A percentile compares a stretch with the other conserved stretches of the same genome.
Evolutionary conservation across 2,797 vertebrate species (phyloP).

Genomic region (Gallirallus australis): DNA sequence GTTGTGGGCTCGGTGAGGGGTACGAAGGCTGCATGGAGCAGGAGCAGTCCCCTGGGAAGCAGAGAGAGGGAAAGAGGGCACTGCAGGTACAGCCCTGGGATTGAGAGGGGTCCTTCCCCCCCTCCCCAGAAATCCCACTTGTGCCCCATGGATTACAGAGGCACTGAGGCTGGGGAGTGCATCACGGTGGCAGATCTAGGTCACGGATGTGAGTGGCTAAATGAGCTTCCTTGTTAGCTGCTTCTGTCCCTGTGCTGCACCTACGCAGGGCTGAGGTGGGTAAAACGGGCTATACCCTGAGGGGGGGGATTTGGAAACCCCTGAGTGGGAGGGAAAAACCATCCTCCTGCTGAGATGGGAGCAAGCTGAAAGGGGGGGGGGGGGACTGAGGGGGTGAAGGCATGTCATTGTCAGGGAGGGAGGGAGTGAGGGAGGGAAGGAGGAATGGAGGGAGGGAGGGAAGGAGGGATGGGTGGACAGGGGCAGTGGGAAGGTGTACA

Average conservation of each 20-base stretch:
- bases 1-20: not conserved
- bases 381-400: not conserved
- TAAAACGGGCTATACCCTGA: not conserved
- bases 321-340: not conserved
- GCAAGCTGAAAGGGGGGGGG: not conserved
- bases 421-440: not conserved
- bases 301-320: not conserved
- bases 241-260: not conserved
- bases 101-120: rapidly evolving
- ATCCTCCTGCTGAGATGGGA: not conserved
- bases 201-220: not conserved
- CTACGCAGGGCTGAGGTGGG: rapidly evolving
- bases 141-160: rapidly evolving
- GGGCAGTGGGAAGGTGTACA: rapidly evolving
- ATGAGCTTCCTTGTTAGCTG: constrained; percentile 1
- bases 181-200: not conserved
- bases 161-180: not conserved
- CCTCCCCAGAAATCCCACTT: rapidly evolving
- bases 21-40: not conserved
- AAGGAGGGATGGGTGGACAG: not conserved
- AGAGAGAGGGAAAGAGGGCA: not conserved
- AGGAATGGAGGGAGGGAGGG: too few relatives aligned
- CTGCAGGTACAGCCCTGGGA: not conserved
- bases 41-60: rapidly evolving
- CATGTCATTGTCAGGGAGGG: rapidly evolving